Evolutionary conservation across 2,888 invertebrate species (phyloP).

Genomic region (Leptinotarsa rubiginosa): DNA sequence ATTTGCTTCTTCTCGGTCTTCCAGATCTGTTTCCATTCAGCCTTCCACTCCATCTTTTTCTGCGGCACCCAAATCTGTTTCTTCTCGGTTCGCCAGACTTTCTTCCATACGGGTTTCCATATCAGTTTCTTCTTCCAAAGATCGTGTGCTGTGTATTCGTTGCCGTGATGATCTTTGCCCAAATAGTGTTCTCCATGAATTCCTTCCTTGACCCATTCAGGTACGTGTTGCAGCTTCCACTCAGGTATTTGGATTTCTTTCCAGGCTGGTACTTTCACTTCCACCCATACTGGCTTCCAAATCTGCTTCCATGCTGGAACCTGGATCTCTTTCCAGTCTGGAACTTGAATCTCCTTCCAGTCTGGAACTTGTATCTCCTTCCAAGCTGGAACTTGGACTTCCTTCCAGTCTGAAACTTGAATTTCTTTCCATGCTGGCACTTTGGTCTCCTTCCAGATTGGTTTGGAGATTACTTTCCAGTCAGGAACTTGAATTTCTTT

Average conservation of each 20-base stretch:
- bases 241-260: constrained; percentile 69
- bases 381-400: constrained; percentile 78
- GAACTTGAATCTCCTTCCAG: constrained; percentile 77
- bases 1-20: constrained; percentile 75
- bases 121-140: constrained; percentile 85
- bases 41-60: constrained; percentile 74
- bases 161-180: constrained; percentile 84
- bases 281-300: constrained; percentile 75
- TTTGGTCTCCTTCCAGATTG: constrained; percentile 83
- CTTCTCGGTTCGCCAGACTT: constrained; percentile 80
- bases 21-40: constrained; percentile 75
- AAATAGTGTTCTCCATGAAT: constrained; percentile 83
- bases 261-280: constrained; percentile 74
- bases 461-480: constrained; percentile 79
- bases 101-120: constrained; percentile 86
- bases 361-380: constrained; percentile 78
- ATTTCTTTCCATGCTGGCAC: constrained; percentile 84
- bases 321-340: constrained; percentile 74
- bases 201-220: constrained; percentile 82
- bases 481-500: constrained; percentile 83
- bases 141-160: constrained; percentile 86
- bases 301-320: constrained; percentile 76
- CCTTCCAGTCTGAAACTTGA: constrained; percentile 79
- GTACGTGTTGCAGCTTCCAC: constrained; percentile 79
- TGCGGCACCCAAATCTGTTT: constrained; percentile 78